These are phyloP conservation scores for Zonitis immaculata DNA, from an alignment of 2,888 invertebrate genomes.

Conservation along the genomic window DNA sequence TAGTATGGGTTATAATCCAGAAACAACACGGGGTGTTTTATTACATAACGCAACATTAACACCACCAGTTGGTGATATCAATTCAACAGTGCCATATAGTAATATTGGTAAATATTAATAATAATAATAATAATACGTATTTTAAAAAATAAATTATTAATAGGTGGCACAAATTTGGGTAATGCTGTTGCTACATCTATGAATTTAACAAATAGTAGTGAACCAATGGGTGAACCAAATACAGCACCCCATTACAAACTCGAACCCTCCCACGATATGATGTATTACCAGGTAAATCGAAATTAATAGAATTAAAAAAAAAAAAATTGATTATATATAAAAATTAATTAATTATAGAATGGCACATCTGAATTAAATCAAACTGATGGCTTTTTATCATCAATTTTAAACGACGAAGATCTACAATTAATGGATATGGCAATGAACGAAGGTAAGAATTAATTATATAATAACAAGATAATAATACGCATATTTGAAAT, in stretches of 20 bases:
- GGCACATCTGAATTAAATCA: constrained; percentile 64
- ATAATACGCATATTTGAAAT: too few species aligned
- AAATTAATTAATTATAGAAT: constrained; percentile 46
- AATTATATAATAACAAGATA: too few species aligned
- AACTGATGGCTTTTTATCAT: constrained; percentile 82
- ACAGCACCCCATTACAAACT: constrained; percentile 61
- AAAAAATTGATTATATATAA: not conserved
- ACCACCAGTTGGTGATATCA: constrained; percentile 58
- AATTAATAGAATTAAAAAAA: too few species aligned
- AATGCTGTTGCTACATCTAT: constrained; percentile 73
- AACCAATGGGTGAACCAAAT: constrained; percentile 59
- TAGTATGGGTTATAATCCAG: constrained; percentile 36
- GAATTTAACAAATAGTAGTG: constrained; percentile 71
- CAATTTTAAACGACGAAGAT: constrained; percentile 84
- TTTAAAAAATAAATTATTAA: too few species aligned
- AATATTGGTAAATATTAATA: constrained; percentile 41
- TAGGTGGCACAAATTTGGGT: constrained; percentile 62
- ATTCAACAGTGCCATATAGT: constrained; percentile 52
- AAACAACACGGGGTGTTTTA: constrained; percentile 51
- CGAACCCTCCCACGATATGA: constrained; percentile 65
- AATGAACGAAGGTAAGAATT: constrained; percentile 77
- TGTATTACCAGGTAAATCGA: constrained; percentile 72
- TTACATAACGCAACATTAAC: constrained; percentile 64
- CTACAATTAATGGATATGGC: constrained; percentile 90
- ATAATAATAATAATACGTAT: constrained; percentile 8